Percentiles rank a stretch among this genome's conserved stretches.
phyloP scores from a whole-genome alignment of 1,140 invertebrate species.

The Diorhabda carinulata region DNA sequence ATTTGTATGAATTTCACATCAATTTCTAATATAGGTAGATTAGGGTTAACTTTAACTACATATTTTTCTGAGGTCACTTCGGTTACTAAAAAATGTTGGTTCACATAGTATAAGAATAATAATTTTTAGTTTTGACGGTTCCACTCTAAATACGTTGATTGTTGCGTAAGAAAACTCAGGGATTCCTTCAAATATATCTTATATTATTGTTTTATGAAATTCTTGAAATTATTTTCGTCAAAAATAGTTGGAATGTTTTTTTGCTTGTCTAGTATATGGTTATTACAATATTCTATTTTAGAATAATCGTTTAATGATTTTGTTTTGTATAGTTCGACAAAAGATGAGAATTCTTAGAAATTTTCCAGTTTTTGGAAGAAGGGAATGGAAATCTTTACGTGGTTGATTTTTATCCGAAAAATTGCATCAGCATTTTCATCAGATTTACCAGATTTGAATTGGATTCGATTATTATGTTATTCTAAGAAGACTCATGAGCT shows the following conservation, averaged over 20 bases:
- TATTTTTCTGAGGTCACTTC: conserved; percentile 7
- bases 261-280: conserved; percentile 18
- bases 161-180: not conserved
- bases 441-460: conserved; percentile 18
- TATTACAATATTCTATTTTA: conserved; percentile 20
- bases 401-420: conserved; percentile 27
- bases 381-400: conserved; percentile 13
- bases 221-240: conserved; percentile 22
- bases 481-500: not conserved
- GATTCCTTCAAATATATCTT: conserved; percentile 18
- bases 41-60: conserved; percentile 15
- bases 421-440: conserved; percentile 26
- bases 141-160: conserved; percentile 17
- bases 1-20: conserved; percentile 8
- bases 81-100: conserved; percentile 9
- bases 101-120: conserved; percentile 16
- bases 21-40: no score
- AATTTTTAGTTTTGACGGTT: conserved; percentile 14
- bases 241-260: conserved; percentile 23
- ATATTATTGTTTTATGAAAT: conserved; percentile 21
- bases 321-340: conserved; percentile 12
- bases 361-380: conserved; percentile 8
- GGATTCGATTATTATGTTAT: conserved; percentile 22
- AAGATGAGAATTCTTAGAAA: conserved; percentile 1
- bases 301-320: conserved; percentile 24